These are phyloP conservation scores for Polylopha cassiicola DNA, from an alignment of 2,888 invertebrate genomes.

Conservation along the genomic window DNA sequence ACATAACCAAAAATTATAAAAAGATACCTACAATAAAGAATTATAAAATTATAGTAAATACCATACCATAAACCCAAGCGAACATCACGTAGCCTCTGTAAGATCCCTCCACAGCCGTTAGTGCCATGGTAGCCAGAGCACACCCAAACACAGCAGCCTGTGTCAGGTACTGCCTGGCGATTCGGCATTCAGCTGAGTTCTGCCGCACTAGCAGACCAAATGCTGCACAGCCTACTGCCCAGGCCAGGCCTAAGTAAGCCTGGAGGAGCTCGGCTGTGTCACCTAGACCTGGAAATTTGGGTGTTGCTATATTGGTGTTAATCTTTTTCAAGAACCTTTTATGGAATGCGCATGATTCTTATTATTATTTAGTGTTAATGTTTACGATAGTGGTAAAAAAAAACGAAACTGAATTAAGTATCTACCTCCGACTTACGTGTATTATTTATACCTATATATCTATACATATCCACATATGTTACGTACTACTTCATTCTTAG, in stretches of 20 bases:
- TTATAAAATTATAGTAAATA: not conserved
- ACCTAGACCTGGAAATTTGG: slow-evolving; percentile 57
- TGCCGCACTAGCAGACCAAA: slow-evolving; percentile 90
- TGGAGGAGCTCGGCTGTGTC: slow-evolving; percentile 81
- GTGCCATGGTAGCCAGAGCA: slow-evolving; percentile 85
- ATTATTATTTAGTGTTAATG: not conserved
- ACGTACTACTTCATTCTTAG: too few species aligned
- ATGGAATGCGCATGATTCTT: too few species aligned
- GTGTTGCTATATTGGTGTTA: not conserved
- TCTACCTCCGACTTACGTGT: not conserved
- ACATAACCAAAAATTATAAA: too few species aligned
- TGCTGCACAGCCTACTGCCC: slow-evolving; percentile 88
- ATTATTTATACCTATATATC: too few species aligned
- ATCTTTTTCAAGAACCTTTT: too few species aligned
- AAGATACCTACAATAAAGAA: too few species aligned
- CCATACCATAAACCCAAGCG: slow-evolving; percentile 86
- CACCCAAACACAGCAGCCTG: slow-evolving; percentile 89
- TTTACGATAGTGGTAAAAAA: not conserved
- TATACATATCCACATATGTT: too few species aligned
- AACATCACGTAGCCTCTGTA: slow-evolving; percentile 88
- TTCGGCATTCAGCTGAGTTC: slow-evolving; percentile 89
- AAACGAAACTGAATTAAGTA: not conserved
- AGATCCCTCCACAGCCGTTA: slow-evolving; percentile 86
- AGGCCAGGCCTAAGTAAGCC: slow-evolving; percentile 87
- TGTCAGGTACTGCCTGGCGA: slow-evolving; percentile 90